A percentile compares a stretch with the other conserved stretches of the same genome.
phyloP scores from a whole-genome alignment of 2,113 vertebrate species.

The Pseudorectes ferrugineus region DNA sequence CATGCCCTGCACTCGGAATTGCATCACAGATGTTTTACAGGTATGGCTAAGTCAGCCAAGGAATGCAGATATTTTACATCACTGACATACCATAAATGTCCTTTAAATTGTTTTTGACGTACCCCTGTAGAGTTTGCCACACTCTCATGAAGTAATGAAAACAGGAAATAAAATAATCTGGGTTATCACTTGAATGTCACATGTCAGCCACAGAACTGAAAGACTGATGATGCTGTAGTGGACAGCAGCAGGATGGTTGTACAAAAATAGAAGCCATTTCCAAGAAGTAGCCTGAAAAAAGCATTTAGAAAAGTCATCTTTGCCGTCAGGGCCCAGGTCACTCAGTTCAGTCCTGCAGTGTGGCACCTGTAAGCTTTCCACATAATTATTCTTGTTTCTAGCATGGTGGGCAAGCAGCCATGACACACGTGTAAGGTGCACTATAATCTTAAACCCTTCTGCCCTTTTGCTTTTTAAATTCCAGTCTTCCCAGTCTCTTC shows the following conservation, averaged over 20 bases:
- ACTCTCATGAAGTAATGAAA: not conserved
- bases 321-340: not conserved
- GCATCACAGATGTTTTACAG: not conserved
- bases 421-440: rapidly evolving
- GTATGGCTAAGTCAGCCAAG: not conserved
- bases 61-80: not conserved
- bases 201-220: not conserved
- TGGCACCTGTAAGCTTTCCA: not conserved
- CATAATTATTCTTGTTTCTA: not conserved
- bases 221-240: not conserved
- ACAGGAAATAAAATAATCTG: not conserved
- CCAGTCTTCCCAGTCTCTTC: not conserved
- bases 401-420: not conserved
- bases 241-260: not conserved
- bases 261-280: not conserved
- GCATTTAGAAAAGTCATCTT: not conserved
- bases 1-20: not conserved
- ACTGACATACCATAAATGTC: not conserved
- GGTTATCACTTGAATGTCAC: not conserved
- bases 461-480: not conserved
- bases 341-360: not conserved
- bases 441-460: not conserved
- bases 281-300: not conserved
- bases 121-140: not conserved
- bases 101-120: not conserved